These are phyloP conservation scores for Hycleus cichorii DNA, from an alignment of 1,140 invertebrate genomes.

Conservation along the genomic window DNA sequence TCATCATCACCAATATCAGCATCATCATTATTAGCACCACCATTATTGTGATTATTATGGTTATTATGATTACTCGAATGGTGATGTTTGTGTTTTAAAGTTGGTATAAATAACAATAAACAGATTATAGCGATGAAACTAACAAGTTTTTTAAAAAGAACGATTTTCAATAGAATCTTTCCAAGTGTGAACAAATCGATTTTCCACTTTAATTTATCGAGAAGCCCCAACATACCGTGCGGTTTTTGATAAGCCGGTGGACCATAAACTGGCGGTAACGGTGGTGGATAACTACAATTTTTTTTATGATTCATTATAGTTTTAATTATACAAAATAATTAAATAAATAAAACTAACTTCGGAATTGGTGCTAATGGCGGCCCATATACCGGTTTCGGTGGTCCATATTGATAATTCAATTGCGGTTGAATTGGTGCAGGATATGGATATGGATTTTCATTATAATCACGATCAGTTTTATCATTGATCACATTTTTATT, in stretches of 20 bases:
- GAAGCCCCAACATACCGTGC: conserved; percentile 48
- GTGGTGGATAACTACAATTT: conserved; percentile 10
- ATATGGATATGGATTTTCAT: no score
- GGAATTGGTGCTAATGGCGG: conserved; percentile 47
- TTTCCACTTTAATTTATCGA: conserved; percentile 47
- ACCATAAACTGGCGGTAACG: conserved; percentile 33
- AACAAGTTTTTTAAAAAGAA: conserved; percentile 70
- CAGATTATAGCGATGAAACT: conserved; percentile 68
- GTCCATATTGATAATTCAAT: conserved; percentile 12
- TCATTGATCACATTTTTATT: no score
- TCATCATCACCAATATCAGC: conserved; percentile 3
- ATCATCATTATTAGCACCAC: neutral
- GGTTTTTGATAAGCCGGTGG: conserved; percentile 37
- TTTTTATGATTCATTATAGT: neutral
- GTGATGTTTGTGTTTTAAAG: conserved; percentile 46
- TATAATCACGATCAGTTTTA: no score
- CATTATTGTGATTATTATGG: conserved; percentile 7
- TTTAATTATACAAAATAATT: conserved; percentile 24
- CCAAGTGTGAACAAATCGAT: conserved; percentile 63
- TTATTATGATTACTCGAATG: neutral
- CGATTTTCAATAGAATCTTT: conserved; percentile 61
- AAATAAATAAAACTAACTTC: conserved; percentile 35
- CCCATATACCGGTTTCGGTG: conserved; percentile 39
- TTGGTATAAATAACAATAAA: conserved; percentile 64
- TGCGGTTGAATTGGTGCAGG: no score